These are phyloP conservation scores for Pardalotus punctatus DNA, from an alignment of 2,113 vertebrate genomes.

Conservation along the genomic window DNA sequence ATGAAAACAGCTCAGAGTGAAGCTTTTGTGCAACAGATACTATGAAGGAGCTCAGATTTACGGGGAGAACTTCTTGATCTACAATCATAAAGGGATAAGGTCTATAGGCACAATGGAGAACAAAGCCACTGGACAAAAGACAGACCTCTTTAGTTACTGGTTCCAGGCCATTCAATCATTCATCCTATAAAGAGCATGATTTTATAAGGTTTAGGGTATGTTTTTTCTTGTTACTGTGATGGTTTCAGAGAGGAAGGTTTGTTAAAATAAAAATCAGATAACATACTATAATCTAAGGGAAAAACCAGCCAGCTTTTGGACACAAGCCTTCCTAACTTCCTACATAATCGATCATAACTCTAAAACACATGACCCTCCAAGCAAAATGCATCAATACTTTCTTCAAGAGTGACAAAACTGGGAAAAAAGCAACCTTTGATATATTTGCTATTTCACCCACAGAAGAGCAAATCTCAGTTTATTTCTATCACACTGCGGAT, in stretches of 20 bases:
- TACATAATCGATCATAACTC: not conserved
- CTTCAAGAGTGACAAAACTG: not conserved
- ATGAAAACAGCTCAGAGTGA: not conserved
- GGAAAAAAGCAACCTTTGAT: not conserved
- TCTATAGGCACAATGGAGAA: not conserved
- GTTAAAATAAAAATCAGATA: not conserved
- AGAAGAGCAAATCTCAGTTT: not conserved
- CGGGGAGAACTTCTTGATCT: not conserved
- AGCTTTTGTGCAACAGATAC: not conserved
- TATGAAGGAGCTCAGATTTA: not conserved
- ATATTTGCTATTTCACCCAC: not conserved
- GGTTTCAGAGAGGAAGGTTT: not conserved
- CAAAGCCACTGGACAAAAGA: fast-evolving
- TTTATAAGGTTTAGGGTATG: not conserved
- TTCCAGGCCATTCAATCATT: not conserved
- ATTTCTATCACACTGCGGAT: not conserved
- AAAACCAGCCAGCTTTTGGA: not conserved
- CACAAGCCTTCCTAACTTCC: not conserved
- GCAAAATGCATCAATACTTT: not conserved
- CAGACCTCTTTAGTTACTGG: not conserved
- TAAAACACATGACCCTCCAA: not conserved
- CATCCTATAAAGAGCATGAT: not conserved
- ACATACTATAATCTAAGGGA: not conserved
- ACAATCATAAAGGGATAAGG: not conserved
- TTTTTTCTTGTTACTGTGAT: not conserved